Conservation (phyloP, 2,797 vertebrate species). For the Cyclopterus lumpus region DNA sequence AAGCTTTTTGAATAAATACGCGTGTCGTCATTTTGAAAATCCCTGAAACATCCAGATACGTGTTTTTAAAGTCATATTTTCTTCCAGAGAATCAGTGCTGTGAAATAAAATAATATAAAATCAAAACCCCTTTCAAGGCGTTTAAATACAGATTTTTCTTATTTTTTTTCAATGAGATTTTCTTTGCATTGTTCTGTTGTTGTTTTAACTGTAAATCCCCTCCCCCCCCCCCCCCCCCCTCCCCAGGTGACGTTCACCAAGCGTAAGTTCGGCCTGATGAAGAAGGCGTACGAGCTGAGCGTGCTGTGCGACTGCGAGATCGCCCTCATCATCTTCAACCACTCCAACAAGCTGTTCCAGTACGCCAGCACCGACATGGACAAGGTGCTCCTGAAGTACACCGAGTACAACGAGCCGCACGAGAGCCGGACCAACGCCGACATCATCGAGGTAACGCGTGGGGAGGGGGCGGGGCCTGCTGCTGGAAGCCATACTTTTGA, state of each 20-base stretch:
- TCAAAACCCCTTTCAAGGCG: too few relatives aligned
- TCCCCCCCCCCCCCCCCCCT: too few relatives aligned
- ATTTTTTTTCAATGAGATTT: too few relatives aligned
- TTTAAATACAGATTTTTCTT: too few relatives aligned
- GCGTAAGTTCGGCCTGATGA: conserved; percentile 96
- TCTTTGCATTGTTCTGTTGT: too few relatives aligned
- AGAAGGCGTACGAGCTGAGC: conserved; percentile 96
- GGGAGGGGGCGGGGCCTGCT: background rate
- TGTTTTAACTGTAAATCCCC: too few relatives aligned
- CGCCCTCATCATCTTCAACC: conserved; percentile 98
- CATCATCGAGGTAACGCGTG: conserved; percentile 91
- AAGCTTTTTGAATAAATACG: background rate
- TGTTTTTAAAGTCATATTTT: too few relatives aligned
- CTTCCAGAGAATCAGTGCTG: too few relatives aligned
- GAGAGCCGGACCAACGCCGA: conserved; percentile 97
- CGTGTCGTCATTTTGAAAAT: too few relatives aligned
- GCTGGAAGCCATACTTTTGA: background rate
- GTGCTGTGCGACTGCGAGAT: conserved; percentile 98
- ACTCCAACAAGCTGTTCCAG: conserved; percentile 97
- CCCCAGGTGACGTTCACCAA: conserved; percentile 97
- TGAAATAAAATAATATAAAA: too few relatives aligned
- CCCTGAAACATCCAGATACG: too few relatives aligned
- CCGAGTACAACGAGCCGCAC: conserved; percentile 95
- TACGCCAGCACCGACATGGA: conserved; percentile 98
- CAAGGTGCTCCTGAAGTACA: conserved; percentile 97